Base-by-base conservation (phyloP, 2,888 invertebrate genomes). In the Dynastes maya region DNA sequence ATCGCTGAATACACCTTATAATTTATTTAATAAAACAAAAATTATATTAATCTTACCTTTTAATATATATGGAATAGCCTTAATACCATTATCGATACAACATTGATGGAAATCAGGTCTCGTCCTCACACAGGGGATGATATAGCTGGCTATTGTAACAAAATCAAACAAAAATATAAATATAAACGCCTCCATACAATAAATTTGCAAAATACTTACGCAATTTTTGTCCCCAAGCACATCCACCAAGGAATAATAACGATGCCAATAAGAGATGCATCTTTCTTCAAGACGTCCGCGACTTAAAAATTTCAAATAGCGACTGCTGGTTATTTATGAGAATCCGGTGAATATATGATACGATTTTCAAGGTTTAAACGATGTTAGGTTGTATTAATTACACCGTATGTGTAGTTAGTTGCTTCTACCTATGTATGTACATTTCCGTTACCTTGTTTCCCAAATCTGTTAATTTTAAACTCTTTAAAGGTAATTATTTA, bases 91-190 rank as follows among this genome's bases (percentile, higher is more conserved):
- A 13, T 63, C 63, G 4, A 63, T 63, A 27, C 63, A 32, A 9
- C 63, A 63, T 5, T 63, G 63, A 63, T 32, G 63, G 13, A 63
- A 63, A 63, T 63, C 63, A 2, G 63, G 63, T 3, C 5, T 63
- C 29, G 63, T 32, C 13, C 63, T 63, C 8, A 32, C 63, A 2
- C 63, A 63, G 4, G 32, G 29, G 6, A 13, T 63, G 13, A 63
- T n/a, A n/a, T 63, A 63, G 8, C 13, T 13, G 29, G 63, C 63
- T 63, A 29, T 63, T 58, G 3, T 5, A 22, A 58, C n/a, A 22
- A 22, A 58, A 58, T 6, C 22, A 32, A 32, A 22, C 6, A 61
- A 11, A 61, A 16, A 61, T 22, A 29, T 61, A 61, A 61, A 58
- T 5, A 5, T 61, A 27, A 5, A 45, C 45, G 11, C 11, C 9